Conservation (phyloP, 2,797 vertebrate species). For the Sphenodon punctatus region DNA sequence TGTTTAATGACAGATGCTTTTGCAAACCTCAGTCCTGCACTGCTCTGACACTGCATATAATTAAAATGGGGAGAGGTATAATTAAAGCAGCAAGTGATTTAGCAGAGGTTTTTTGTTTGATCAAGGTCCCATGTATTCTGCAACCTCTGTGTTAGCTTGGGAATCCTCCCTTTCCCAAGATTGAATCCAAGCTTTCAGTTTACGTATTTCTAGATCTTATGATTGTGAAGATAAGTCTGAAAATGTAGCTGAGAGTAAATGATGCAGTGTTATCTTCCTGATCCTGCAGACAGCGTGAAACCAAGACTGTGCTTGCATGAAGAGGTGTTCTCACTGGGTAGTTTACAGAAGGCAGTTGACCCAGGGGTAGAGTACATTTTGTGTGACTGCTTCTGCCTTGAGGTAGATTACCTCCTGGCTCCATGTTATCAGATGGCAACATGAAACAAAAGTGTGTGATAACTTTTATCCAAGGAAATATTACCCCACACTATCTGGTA, state of each 20-base stretch:
- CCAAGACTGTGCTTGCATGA: too few species aligned
- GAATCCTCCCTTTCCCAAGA: background rate
- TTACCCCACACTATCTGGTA: too few species aligned
- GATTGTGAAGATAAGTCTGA: background rate
- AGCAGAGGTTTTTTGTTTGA: background rate
- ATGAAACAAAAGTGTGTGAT: too few species aligned
- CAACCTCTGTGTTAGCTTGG: background rate
- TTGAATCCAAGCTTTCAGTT: background rate
- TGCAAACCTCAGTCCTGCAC: background rate
- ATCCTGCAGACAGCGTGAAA: background rate
- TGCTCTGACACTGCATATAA: background rate
- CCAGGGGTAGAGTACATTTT: too few species aligned
- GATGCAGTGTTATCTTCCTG: background rate
- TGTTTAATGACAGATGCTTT: background rate
- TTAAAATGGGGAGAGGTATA: background rate
- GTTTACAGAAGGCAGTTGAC: too few species aligned
- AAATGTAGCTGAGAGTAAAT: background rate
- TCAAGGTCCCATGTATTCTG: background rate
- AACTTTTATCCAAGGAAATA: too few species aligned
- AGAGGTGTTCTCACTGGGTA: too few species aligned
- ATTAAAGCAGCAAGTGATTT: background rate
- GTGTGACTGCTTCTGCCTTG: too few species aligned
- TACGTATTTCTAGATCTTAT: background rate
- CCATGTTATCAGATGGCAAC: too few species aligned
- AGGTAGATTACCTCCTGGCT: too few species aligned